Evolutionary conservation across 2,888 invertebrate genomes (phyloP).

Genomic region (Cosmorhoe ocellata): DNA sequence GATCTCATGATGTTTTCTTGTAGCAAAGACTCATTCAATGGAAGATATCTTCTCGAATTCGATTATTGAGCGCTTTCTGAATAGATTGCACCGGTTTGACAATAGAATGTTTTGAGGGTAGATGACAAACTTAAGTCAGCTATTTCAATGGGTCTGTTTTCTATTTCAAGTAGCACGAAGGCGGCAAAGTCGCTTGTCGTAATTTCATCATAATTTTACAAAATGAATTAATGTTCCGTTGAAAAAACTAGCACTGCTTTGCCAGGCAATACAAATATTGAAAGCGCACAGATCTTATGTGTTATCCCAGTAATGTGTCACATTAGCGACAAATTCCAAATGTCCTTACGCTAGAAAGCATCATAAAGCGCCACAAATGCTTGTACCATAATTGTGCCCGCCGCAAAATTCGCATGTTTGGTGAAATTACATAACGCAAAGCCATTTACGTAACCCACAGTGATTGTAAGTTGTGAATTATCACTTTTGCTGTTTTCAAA

Average conservation of each 20-base stretch:
- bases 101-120: constrained; percentile 21
- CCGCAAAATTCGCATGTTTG: constrained; percentile 55
- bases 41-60: constrained; percentile 22
- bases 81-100: constrained; percentile 25
- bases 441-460: constrained; percentile 40
- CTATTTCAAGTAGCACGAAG: background rate
- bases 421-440: constrained; percentile 49
- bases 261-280: too few relatives aligned
- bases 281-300: too few relatives aligned
- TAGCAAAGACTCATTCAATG: constrained; percentile 1
- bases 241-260: too few relatives aligned
- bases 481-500: constrained; percentile 33
- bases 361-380: constrained; percentile 38
- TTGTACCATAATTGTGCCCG: constrained; percentile 45
- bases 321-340: constrained; percentile 27
- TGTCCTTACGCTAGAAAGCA: constrained; percentile 30
- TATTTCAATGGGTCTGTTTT: constrained; percentile 1
- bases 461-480: constrained; percentile 44
- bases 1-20: background rate
- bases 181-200: background rate
- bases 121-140: constrained; percentile 1
- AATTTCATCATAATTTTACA: too few relatives aligned
- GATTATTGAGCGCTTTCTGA: constrained; percentile 27
- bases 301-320: background rate
- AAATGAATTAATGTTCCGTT: too few relatives aligned